Base-by-base conservation (phyloP, 2,797 vertebrate genomes). In the Thamnophis elegans region DNA sequence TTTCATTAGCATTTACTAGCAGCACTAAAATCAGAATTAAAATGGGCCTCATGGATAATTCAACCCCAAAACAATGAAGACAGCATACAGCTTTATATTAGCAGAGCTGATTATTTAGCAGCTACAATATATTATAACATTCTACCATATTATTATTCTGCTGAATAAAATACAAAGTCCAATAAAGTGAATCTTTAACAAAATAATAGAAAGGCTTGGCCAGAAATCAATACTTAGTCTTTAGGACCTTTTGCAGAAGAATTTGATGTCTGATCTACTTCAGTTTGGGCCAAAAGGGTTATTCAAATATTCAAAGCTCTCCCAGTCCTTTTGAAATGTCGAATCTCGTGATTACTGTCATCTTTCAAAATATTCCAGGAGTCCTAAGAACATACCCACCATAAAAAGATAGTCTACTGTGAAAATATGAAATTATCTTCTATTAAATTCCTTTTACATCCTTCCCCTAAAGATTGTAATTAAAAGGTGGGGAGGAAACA, bases 1-100 rank as follows among this genome's bases (percentile, higher is more conserved):
- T 4, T 73, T 92, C 88, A 88, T 95, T 92, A 94, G 89, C 89
- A 93, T 95, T 91, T 95, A 93, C 90, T 91, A 93, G 88, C 54
- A 54, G n/a, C 82, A 54, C 16, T 94, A 56, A 51, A 8, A 36
- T 94, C 82, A 92, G 88, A 94, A 93, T 93, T 94, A 96, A 92
- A 55, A 55, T 25, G 62, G 32, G 9, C 91, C 28, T 94, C 90
- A 65, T 90, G 85, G 91, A 93, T 95, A 91, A 94, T 94, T 94
- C 93, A 90, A 85, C 86, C 51, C 89, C 87, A 89, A 94, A 82
- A 94, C 68, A 91, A 92, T 20, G 22, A 94, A 91, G 82, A 93
- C 93, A 68, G 28, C 42, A 20, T 85, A 90, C 86, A 85, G 88
- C 87, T 92, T 88, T 87, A 92, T 54, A 60, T 68, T 65, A 92